Percentiles rank a stretch among this genome's conserved stretches.
Conservation (phyloP, 1,140 invertebrate species). For the Euglossa dilemma region DNA sequence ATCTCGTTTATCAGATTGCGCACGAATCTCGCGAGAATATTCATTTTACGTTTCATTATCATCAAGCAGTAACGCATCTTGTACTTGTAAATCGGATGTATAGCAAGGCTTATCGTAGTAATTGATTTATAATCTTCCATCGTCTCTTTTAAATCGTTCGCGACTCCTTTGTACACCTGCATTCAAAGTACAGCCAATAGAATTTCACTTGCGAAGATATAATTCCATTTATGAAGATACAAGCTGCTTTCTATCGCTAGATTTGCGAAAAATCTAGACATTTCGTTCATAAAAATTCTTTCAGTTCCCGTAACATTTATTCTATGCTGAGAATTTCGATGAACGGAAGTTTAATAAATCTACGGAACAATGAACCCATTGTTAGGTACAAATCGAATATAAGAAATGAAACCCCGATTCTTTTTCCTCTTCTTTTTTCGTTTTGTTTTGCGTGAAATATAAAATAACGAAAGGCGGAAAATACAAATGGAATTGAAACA, state of each 20-base stretch:
- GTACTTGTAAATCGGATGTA: constrained; percentile 66
- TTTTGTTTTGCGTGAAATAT: too few relatives aligned
- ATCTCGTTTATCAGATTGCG: constrained; percentile 67
- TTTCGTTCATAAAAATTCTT: too few relatives aligned
- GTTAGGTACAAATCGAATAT: too few relatives aligned
- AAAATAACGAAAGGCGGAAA: too few relatives aligned
- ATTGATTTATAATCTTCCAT: constrained; percentile 59
- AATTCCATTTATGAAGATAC: not conserved
- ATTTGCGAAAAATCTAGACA: too few relatives aligned
- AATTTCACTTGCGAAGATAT: not conserved
- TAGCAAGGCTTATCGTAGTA: not conserved
- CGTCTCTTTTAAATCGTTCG: constrained; percentile 52
- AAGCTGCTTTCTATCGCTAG: too few relatives aligned
- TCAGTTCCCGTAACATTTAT: too few relatives aligned
- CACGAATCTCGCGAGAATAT: constrained; percentile 67
- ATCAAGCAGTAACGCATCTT: constrained; percentile 65
- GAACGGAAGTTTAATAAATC: too few relatives aligned
- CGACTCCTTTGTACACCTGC: constrained; percentile 50
- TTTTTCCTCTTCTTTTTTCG: not conserved
- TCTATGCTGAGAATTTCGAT: too few relatives aligned
- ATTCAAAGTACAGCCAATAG: not conserved
- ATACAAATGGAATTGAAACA: not conserved
- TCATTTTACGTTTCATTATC: constrained; percentile 64
- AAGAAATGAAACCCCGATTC: not conserved
- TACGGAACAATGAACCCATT: too few relatives aligned